Evolutionary conservation across 2,113 vertebrate species (phyloP), one percentile per base, ranked within the genome.

Genomic region (Psophia crepitans): DNA sequence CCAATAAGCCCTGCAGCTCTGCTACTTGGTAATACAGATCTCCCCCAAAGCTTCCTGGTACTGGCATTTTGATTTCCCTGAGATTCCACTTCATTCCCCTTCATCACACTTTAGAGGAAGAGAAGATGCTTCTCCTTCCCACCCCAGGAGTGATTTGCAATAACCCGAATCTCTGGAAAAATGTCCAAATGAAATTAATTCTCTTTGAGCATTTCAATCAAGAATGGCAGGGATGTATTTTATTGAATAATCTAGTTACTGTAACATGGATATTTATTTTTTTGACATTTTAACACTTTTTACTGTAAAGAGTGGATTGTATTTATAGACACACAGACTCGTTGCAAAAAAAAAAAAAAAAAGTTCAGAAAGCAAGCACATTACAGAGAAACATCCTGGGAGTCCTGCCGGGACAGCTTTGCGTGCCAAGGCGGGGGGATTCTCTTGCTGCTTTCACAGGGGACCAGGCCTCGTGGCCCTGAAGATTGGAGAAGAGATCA

Each of bases 171-270:
- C 98, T 98, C 98, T 97, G 97, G 98, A 97, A 96, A 96, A 97
- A 98, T 93, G 98, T 98, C 97, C 98, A 98, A 97, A 97, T 97
- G 98, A 97, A 98, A 97, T 97, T 97, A 97, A 97, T 97, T 98
- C 97, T 98, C 98, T 97, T 96, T 95, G 97, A 98, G 97, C 98
- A 98, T 98, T 98, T 98, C 98, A 98, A 98, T 98, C 98, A 98
- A 98, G 98, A 99, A 98, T 99, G 98, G 99, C 99, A 99, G 99
- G 99, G 99, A 99, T 99, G 98, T 98, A 99, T 98, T 99, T 99
- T 99, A 99, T 98, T 98, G 98, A 99, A 98, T 98, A 98, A 98
- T 99, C 98, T 98, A 99, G 98, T 98, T 99, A 98, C 98, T 99
- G 98, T 99, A 99, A 99, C 98, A 98, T 98, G 98, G 98, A 98